These are phyloP conservation scores for Hipposideros armiger DNA, from an alignment of 2,113 vertebrate species.

Conservation along the genomic window DNA sequence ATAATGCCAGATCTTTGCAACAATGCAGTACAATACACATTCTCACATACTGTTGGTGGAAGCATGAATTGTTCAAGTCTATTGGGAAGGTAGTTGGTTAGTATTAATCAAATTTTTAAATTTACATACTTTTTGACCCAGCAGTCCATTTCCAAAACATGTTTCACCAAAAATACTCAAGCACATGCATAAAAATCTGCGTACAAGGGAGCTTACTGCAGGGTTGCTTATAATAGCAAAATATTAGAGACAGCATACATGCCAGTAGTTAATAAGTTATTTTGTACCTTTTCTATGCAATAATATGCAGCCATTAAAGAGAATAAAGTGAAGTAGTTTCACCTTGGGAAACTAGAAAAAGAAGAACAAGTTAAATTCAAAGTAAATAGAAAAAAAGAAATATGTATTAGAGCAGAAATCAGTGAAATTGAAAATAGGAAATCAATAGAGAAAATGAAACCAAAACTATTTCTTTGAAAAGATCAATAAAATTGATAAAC, in stretches of 20 bases:
- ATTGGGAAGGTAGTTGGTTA: background rate
- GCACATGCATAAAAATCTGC: background rate
- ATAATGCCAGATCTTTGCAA: background rate
- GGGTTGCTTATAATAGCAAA: background rate
- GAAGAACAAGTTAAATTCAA: background rate
- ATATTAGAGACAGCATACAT: background rate
- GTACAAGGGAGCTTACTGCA: background rate
- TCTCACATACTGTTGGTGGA: background rate
- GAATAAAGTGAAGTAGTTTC: background rate
- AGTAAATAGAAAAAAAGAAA: background rate
- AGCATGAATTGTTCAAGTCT: background rate
- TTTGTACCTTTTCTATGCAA: background rate
- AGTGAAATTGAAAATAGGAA: background rate
- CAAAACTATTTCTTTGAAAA: background rate
- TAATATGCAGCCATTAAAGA: background rate
- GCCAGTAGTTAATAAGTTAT: background rate
- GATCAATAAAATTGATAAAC: background rate
- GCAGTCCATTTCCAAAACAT: background rate
- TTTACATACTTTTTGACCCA: background rate
- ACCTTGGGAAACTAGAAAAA: background rate
- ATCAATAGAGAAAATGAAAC: background rate
- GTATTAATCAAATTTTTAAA: background rate
- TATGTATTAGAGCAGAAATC: background rate
- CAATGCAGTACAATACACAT: background rate
- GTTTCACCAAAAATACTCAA: background rate